Evolutionary conservation across 2,797 vertebrate genomes (phyloP).

Genomic region (Vespertilio murinus): DNA sequence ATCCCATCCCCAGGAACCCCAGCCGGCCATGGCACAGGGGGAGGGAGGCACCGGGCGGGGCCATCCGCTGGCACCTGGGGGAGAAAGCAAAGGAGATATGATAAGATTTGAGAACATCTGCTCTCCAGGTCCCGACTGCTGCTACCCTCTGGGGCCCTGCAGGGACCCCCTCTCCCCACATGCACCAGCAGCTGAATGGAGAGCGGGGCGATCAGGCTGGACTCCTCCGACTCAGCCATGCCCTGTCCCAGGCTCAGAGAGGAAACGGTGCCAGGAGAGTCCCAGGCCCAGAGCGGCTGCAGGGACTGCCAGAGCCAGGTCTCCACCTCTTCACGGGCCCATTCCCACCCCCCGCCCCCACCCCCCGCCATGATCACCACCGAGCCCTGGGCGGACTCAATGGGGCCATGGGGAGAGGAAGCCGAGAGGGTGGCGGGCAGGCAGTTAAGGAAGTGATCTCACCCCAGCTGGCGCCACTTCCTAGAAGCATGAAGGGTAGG

Average conservation of each 20-base stretch:
- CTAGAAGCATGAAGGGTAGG: constrained; percentile 74
- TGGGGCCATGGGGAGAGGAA: constrained; percentile 71
- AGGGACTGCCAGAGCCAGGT: neutral
- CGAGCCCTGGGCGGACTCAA: constrained; percentile 47
- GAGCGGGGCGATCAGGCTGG: neutral
- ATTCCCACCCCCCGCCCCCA: neutral
- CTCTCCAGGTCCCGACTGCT: neutral
- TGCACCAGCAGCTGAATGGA: neutral
- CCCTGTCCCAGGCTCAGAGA: neutral
- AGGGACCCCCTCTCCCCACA: neutral
- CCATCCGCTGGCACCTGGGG: constrained; percentile 43
- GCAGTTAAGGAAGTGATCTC: constrained; percentile 77
- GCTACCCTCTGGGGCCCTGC: neutral
- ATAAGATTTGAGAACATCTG: neutral
- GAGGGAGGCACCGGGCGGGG: neutral
- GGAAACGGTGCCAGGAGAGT: neutral
- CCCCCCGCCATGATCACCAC: no score
- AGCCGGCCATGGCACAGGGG: constrained; percentile 88
- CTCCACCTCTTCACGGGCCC: neutral
- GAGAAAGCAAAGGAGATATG: constrained; percentile 24
- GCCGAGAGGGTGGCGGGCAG: constrained; percentile 54
- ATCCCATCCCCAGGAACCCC: constrained; percentile 99
- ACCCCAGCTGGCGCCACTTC: constrained; percentile 77
- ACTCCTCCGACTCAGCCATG: neutral
- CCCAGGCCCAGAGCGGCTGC: neutral